Evolutionary conservation across 2,113 vertebrate species (phyloP), one percentile per base, ranked within the genome.

Genomic region (Chloropsis hardwickii): DNA sequence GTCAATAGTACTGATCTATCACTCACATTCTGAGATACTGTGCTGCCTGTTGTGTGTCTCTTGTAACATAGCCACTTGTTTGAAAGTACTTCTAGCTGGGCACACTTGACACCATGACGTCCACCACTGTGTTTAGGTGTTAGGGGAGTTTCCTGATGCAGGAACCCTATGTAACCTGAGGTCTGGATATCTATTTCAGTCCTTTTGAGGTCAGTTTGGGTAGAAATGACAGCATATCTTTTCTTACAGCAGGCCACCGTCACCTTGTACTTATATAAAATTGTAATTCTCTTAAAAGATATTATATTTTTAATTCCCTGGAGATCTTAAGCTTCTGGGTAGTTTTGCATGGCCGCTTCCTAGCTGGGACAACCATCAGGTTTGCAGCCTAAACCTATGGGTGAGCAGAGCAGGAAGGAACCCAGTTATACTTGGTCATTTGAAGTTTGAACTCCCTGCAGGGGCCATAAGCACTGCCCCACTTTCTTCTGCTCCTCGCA

Each of bases 381-480:
- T 31, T 39, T 81, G 19, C n/a, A 82, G 29, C 23, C n/a, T 39
- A 51, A 89, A 15, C 7, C 13, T 66, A 21, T 7, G 3, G 6
- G 14, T 14, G 2, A 60, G 28, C 11, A 69, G 33, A 67, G 19
- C 18, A 40, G 28, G 13, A 10, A 42, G 18, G 5, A 80, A 10
- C 11, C 4, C 6, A 7, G 51, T 17, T 50, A 14, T 28, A 39
- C 12, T 28, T 3, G 7, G 2, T 8, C 19, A 40, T 5, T 35
- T 0, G 0, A 1, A 4, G 11, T 48, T 5, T 50, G 31, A 92
- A 29, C 27, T 44, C 23, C 4, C 51, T 42, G 2, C 4, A 12
- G 37, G 16, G 39, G 45, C 16, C 5, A 3, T 7, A 19, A 77
- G 8, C 22, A 19, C 25, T 37, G 24, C 17, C 11, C 2, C 17